Evolutionary conservation across 2,797 vertebrate species (phyloP), one percentile per base, ranked within the genome.

Genomic region (Craterocephalus amniculus): DNA sequence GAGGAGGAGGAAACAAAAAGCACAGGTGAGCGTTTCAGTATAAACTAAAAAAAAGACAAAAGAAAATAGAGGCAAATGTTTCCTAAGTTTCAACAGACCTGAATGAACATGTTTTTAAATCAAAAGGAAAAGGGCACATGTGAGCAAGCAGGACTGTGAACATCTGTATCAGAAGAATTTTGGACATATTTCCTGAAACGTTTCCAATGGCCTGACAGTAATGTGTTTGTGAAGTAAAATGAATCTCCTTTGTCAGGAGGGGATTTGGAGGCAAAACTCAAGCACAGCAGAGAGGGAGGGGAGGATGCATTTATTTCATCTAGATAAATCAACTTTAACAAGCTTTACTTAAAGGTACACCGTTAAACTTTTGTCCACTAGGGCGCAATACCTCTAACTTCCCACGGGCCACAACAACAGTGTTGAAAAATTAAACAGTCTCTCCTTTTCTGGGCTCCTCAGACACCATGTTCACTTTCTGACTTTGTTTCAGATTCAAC

Each of bases 1-100:
- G 32, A 4, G 36, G 36, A 12, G 24, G 55, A n/a, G 24, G 5
- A 66, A 36, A 83, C 29, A 74, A 65, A 78, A 32, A 31, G 84
- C 49, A 80, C 5, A 52, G 31, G 58, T 86, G 40, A 86, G 60
- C 5, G 5, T 20, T 16, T 10, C 26, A 22, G 38, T 32, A 56
- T 24, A 58, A 18, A 58, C 52, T 27, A 0, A 66, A 56, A 24
- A 61, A 14, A 58, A 48, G n/a, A 0, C 63, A 35, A 34, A 32
- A 43, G 26, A 62, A 54, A 64, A 63, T 13, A 63, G 20, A 73
- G 8, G n/a, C 24, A 58, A 57, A 56, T 1, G 3, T 58, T 20
- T 20, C 11, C 6, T 31, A 54, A 29, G 20, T 8, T 6, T 58
- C 9, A 24, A 1, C 2, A 1, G 14, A 55, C 22, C 13, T 49